Evolutionary conservation across 2,888 invertebrate genomes (phyloP).

Genomic region (Morpho achilles): DNA sequence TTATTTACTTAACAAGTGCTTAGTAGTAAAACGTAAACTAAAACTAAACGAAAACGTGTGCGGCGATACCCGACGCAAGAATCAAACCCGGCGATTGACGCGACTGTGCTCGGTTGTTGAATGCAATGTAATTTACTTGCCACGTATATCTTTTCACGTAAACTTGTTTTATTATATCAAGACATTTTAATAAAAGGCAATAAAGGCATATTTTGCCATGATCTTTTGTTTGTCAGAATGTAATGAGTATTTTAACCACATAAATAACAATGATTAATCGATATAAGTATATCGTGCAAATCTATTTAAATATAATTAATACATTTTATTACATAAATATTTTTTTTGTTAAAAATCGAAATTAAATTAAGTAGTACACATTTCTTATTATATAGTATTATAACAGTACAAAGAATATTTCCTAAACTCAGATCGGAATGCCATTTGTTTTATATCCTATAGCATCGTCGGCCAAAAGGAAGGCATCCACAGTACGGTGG

Average conservation of each 20-base stretch:
- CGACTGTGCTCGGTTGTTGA: slow-evolving; percentile 6
- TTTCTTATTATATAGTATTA: background rate
- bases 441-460: slow-evolving; percentile 26
- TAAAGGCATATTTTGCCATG: too few species aligned
- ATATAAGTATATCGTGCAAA: too few species aligned
- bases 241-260: too few species aligned
- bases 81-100: slow-evolving; percentile 41
- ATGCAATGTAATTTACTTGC: background rate
- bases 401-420: slow-evolving; percentile 2
- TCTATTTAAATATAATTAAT: too few species aligned
- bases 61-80: slow-evolving; percentile 43
- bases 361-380: too few species aligned
- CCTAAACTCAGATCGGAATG: slow-evolving; percentile 7
- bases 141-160: background rate
- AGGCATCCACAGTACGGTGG: slow-evolving; percentile 47
- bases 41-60: slow-evolving; percentile 31
- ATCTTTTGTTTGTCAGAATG: too few species aligned
- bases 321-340: background rate
- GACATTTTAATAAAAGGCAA: too few species aligned
- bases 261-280: too few species aligned
- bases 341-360: too few species aligned
- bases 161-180: background rate
- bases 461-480: slow-evolving; percentile 39
- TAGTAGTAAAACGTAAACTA: slow-evolving; percentile 68
- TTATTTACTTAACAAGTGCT: slow-evolving; percentile 76